Base-by-base conservation (phyloP, 2,113 vertebrate species). In the Odontesthes bonariensis region DNA sequence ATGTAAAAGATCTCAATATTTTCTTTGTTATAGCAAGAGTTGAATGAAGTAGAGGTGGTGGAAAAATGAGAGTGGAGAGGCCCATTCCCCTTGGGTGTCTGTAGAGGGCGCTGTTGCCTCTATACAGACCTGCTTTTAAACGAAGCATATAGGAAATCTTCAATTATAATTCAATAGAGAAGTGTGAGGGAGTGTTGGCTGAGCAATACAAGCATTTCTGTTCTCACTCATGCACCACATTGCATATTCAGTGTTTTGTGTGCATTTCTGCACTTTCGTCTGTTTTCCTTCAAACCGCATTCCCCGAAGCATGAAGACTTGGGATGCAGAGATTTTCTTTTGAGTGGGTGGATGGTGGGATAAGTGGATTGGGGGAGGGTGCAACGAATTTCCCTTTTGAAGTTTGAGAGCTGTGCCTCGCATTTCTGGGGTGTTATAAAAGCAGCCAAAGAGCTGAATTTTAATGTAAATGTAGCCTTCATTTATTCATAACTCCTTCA, bases 401-500 rank as follows among this genome's bases (percentile, higher is more conserved):
- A 79, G 66, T 75, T 1, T n/a, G 40, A 46, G 53, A 68, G 67
- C 67, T 7, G 38, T 40, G 72, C 73, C 61, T 65, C 35, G 49
- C 62, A 60, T 75, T 64, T 52, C 55, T 59, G 52, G 6, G 38
- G 47, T 67, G 75, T 67, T 83, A 78, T 85, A 80, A 88, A 90
- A 86, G 86, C 73, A 27, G 69, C 73, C 52, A 57, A 56, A 33
- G 51, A 58, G 63, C 79, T 89, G 46, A 85, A 91, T 88, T 89
- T 89, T 83, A 90, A 88, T 89, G 88, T 69, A 81, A 83, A 77
- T 86, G 77, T 63, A 67, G 55, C 75, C 83, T 85, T 89, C 79
- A 87, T 88, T 92, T 89, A 91, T 92, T 92, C 87, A 88, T 85
- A 64, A 77, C 77, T 72, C 60, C 23, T 76, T 79, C 73, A 38